Evolutionary conservation across 2,113 vertebrate genomes (phyloP).

Genomic region (Miniopterus natalensis): DNA sequence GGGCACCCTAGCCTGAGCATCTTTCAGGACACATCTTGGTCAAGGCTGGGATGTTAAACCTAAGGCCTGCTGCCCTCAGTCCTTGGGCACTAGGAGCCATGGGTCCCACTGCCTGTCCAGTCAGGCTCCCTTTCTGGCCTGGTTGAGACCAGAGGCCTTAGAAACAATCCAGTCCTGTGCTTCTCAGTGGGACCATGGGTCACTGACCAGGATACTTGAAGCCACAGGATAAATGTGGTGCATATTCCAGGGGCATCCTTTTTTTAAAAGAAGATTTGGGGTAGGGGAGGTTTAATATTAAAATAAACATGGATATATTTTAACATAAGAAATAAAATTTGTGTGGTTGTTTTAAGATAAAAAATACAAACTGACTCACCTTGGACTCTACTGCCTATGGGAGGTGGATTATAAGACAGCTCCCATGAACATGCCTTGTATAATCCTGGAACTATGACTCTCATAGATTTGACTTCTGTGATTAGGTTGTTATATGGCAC

Average conservation of each 20-base stretch:
- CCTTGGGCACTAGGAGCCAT: not conserved
- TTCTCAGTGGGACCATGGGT: not conserved
- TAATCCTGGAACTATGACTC: not conserved
- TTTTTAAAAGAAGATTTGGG: constrained; percentile 43
- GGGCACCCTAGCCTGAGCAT: not conserved
- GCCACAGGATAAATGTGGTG: constrained; percentile 67
- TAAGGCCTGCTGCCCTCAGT: not conserved
- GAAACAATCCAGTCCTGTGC: not conserved
- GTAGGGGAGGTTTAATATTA: constrained; percentile 74
- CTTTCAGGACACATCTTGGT: not conserved
- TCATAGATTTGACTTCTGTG: not conserved
- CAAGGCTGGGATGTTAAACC: not conserved
- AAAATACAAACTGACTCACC: not conserved
- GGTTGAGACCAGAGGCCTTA: constrained; percentile 58
- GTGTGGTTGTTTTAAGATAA: constrained; percentile 46
- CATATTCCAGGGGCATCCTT: constrained; percentile 53
- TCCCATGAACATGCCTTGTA: rapidly evolving
- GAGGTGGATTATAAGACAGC: not conserved
- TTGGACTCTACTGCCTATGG: not conserved
- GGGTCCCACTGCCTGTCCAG: not conserved
- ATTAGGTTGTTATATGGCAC: not conserved
- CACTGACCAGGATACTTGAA: constrained; percentile 64
- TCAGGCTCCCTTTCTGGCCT: not conserved
- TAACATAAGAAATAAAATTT: constrained; percentile 72
- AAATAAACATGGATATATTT: constrained; percentile 83